These are phyloP conservation scores for Herpetotheres cachinnans DNA, from an alignment of 2,113 vertebrate species.

Conservation along the genomic window DNA sequence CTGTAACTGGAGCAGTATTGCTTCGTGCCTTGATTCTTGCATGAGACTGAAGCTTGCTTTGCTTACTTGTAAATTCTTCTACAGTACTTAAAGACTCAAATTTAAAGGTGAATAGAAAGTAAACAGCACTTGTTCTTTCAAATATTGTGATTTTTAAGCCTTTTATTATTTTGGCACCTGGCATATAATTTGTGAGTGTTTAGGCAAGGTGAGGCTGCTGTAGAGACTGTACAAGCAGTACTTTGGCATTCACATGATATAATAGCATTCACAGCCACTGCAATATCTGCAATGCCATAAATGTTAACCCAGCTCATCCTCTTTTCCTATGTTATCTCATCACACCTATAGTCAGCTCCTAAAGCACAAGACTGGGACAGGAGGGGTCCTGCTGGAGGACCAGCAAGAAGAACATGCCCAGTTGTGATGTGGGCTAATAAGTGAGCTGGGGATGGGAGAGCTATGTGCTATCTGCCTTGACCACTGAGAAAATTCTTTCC, in stretches of 20 bases:
- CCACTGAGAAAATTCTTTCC: background rate
- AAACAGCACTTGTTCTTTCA: background rate
- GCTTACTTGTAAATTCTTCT: background rate
- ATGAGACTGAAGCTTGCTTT: background rate
- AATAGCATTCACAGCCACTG: background rate
- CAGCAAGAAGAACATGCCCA: background rate
- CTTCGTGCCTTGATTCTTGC: background rate
- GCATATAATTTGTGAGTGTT: background rate
- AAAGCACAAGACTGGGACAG: background rate
- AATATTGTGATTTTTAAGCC: background rate
- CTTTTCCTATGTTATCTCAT: background rate
- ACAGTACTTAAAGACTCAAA: background rate
- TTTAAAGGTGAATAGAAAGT: background rate
- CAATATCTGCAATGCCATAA: background rate
- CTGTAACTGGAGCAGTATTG: background rate
- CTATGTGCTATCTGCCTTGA: background rate
- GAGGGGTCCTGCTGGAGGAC: background rate
- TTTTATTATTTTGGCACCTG: background rate
- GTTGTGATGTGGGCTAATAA: rapidly evolving
- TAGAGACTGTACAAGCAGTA: background rate
- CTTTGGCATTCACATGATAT: background rate
- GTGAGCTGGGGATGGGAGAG: background rate
- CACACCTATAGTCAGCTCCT: background rate
- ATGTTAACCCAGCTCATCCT: background rate
- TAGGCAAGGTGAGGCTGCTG: background rate